Percentiles rank a stretch among this genome's conserved stretches.
Evolutionary conservation across 2,113 vertebrate genomes (phyloP).

Genomic region (Syrrhaptes paradoxus): DNA sequence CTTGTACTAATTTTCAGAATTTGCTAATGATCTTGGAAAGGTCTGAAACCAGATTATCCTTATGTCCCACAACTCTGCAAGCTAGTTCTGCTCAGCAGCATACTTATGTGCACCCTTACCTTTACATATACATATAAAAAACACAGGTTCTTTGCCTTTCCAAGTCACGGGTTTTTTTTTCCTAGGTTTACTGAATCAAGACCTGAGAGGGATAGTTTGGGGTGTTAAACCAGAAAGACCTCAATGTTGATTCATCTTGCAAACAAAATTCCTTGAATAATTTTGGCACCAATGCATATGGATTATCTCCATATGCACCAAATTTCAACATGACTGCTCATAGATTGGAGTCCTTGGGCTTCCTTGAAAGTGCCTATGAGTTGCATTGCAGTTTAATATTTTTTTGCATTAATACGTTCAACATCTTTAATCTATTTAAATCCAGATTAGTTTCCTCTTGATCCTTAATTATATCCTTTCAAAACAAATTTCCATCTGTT

Average conservation of each 20-base stretch:
- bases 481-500: slow-evolving; percentile 51
- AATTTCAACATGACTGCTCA: not conserved
- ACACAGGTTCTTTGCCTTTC: not conserved
- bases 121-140: not conserved
- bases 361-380: not conserved
- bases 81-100: not conserved
- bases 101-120: not conserved
- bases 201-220: not conserved
- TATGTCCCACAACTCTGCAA: not conserved
- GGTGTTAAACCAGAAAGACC: not conserved
- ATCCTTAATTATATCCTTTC: slow-evolving; percentile 54
- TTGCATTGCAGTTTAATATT: not conserved
- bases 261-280: not conserved
- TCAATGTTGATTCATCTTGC: not conserved
- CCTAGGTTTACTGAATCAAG: not conserved
- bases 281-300: not conserved
- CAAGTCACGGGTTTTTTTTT: not conserved
- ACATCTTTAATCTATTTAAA: slow-evolving; percentile 51
- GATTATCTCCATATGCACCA: not conserved
- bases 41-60: not conserved
- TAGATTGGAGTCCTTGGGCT: not conserved
- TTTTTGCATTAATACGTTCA: not conserved
- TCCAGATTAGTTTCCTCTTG: slow-evolving; percentile 39
- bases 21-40: not conserved
- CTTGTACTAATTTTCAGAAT: not conserved